A percentile compares a stretch with the other conserved stretches of the same genome.
These are phyloP conservation scores for Spatulosminthurus flaviceps DNA, from an alignment of 2,888 invertebrate genomes.

Conservation along the genomic window DNA sequence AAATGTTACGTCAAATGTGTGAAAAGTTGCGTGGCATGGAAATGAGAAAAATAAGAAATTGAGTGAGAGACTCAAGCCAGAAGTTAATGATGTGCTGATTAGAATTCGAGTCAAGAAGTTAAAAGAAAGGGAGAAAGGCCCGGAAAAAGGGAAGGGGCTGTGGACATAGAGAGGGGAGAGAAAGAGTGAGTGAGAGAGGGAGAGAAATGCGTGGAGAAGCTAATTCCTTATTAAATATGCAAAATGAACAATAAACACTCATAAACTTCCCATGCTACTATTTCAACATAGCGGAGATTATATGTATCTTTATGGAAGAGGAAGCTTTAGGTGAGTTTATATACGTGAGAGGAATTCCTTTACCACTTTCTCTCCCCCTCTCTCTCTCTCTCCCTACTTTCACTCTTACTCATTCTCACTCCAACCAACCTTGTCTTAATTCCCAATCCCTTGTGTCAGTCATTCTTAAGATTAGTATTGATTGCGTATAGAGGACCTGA, in stretches of 20 bases:
- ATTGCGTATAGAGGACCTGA: background rate
- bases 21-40: background rate
- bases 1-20: too few species aligned
- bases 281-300: background rate
- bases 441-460: background rate
- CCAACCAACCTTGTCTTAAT: slow-evolving; percentile 15
- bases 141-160: background rate
- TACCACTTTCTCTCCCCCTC: background rate
- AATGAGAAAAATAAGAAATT: background rate
- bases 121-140: background rate
- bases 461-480: slow-evolving; percentile 15
- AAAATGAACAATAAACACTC: slow-evolving; percentile 28
- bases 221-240: slow-evolving; percentile 26
- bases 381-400: background rate
- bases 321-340: too few species aligned
- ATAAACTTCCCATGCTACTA: background rate
- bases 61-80: too few species aligned
- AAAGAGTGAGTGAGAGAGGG: background rate
- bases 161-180: too few species aligned
- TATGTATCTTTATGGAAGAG: background rate
- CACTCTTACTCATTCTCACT: background rate
- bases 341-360: background rate
- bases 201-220: background rate
- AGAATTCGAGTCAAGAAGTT: background rate
- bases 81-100: slow-evolving; percentile 12